Evolutionary conservation across 64 coral and sea anemone species (phyloP), one percentile per base, ranked within the genome.

Genomic region (Porites australiensis): DNA sequence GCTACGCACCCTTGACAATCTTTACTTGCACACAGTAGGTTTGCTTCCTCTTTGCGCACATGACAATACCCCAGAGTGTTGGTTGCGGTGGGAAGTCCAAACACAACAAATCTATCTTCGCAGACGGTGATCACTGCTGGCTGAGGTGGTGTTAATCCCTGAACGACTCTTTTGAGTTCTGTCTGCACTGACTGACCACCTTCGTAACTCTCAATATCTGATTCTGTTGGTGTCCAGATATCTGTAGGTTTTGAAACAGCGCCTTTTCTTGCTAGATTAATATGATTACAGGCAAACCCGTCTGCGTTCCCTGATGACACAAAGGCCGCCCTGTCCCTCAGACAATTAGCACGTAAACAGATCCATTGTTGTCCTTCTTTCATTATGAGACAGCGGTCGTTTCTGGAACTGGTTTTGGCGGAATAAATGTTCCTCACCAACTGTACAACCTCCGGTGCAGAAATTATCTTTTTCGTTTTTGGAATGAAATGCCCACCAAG

Each of bases 41-140:
- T 61, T 20, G 43, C 79, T 5, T 82, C 79, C 27, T 82, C 53
- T 54, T 54, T 54, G 4, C 52, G 52, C 9, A 81, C 50, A 20
- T 82, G 79, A 37, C 53, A 59, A 23, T 64, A 82, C 44, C 79
- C 79, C 58, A 64, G 23, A 59, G 79, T 63, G 14, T 82, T 82
- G 13, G 79, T 81, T 18, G 79, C 57, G 10, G 79, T 61, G 3
- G 79, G 19, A 3, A 2, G 4, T 44, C 79, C 79, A 82, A 82
- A 82, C 3, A 82, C 79, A 20, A 44, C 79, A 12, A 37, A 63
- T 15, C 19, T 1, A 11, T 13, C 13, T 10, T 82, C 79, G 4
- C 4, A 43, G 10, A 64, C 79, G 6, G 12, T 48, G 37, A 61
- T 22, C 19, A 82, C 57, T 60, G 79, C 13, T 3, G 79, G 79